phyloP scores from a whole-genome alignment of 2,113 vertebrate genomes.

The Rhinogobius similis region DNA sequence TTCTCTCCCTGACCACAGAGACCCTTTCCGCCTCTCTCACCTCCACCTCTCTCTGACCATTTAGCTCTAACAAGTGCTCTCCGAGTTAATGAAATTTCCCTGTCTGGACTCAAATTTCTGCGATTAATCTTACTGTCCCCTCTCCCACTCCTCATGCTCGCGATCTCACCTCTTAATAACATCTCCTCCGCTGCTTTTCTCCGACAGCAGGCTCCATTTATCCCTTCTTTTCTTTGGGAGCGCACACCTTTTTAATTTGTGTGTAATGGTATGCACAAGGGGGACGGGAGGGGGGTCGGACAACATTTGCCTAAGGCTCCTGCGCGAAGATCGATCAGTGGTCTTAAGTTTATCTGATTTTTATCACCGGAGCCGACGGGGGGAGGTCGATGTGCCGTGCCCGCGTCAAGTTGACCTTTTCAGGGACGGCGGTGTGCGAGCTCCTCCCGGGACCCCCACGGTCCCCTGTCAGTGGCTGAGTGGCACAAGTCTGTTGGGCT shows the following conservation, averaged over 20 bases:
- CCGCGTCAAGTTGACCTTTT: slow-evolving; percentile 99
- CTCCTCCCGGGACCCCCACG: slow-evolving; percentile 88
- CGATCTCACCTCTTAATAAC: slow-evolving; percentile 64
- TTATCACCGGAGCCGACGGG: slow-evolving; percentile 96
- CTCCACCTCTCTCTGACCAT: slow-evolving; percentile 58
- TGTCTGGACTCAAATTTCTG: slow-evolving; percentile 73
- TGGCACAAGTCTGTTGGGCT: slow-evolving; percentile 99
- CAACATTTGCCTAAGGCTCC: slow-evolving; percentile 79
- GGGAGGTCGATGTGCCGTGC: slow-evolving; percentile 98
- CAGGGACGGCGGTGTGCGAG: slow-evolving; percentile 90
- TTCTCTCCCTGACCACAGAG: slow-evolving; percentile 18
- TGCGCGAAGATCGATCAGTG: slow-evolving; percentile 77
- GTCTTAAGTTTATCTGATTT: slow-evolving; percentile 99
- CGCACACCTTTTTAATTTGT: slow-evolving; percentile 34
- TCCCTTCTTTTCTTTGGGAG: not conserved
- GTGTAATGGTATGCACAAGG: slow-evolving; percentile 70
- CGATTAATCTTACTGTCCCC: slow-evolving; percentile 70
- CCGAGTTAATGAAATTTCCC: slow-evolving; percentile 73
- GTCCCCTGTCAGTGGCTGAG: slow-evolving; percentile 95
- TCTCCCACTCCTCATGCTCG: slow-evolving; percentile 59
- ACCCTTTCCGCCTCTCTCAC: slow-evolving; percentile 8
- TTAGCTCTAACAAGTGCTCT: slow-evolving; percentile 75
- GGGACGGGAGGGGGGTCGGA: slow-evolving; percentile 46
- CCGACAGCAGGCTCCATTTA: slow-evolving; percentile 19
- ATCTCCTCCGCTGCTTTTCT: slow-evolving; percentile 23